phyloP scores from a whole-genome alignment of 2,888 invertebrate species.

The Scelioninae gen. 1 region DNA sequence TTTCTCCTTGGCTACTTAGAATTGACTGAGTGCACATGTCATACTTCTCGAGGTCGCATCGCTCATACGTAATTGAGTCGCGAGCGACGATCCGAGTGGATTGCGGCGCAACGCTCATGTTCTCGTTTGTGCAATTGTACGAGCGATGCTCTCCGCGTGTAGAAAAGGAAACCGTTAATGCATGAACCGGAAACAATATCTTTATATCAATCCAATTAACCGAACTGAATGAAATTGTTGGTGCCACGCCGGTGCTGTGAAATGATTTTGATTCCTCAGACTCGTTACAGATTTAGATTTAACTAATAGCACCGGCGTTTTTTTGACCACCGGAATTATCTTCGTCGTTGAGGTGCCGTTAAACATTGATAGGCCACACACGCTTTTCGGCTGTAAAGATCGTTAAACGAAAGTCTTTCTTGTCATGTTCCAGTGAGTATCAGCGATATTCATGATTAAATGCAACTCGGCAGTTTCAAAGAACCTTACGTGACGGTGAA shows the following conservation, averaged over 20 bases:
- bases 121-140: slow-evolving; percentile 61
- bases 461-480: slow-evolving; percentile 44
- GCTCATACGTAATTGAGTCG: slow-evolving; percentile 72
- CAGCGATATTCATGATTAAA: slow-evolving; percentile 38
- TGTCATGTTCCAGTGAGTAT: slow-evolving; percentile 31
- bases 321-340: too few relatives aligned
- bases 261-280: too few relatives aligned
- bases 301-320: too few relatives aligned
- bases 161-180: slow-evolving; percentile 62
- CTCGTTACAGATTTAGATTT: too few relatives aligned
- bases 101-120: slow-evolving; percentile 57
- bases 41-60: slow-evolving; percentile 73
- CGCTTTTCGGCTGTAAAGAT: slow-evolving; percentile 46
- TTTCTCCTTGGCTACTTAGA: slow-evolving; percentile 72
- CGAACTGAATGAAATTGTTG: slow-evolving; percentile 8
- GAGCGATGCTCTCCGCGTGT: slow-evolving; percentile 53
- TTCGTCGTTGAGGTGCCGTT: neutral
- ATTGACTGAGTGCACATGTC: slow-evolving; percentile 72
- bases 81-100: slow-evolving; percentile 59
- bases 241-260: too few relatives aligned
- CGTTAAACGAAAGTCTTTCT: slow-evolving; percentile 36
- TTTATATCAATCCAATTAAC: slow-evolving; percentile 39
- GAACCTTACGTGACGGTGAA: slow-evolving; percentile 49
- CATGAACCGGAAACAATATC: slow-evolving; percentile 55
- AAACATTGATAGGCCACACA: slow-evolving; percentile 50